Percentiles rank a stretch among this genome's conserved stretches.
Evolutionary conservation across 2,797 vertebrate genomes (phyloP).

Genomic region (Mionectes olivaceus): DNA sequence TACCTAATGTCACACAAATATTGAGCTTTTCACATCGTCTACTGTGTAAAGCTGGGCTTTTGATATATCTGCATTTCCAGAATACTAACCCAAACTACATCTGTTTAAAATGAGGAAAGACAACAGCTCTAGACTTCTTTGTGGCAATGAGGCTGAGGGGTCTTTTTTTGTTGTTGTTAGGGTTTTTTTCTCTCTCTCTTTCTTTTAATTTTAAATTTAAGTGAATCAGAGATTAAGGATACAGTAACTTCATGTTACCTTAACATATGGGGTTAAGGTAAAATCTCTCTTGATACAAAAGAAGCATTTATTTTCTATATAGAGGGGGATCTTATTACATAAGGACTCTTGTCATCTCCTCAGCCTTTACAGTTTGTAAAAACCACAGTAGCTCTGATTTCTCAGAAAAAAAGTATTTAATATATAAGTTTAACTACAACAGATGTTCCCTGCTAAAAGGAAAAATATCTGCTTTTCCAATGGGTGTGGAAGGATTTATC

Average conservation of each 20-base stretch:
- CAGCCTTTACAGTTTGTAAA: neutral
- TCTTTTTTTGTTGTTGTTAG: neutral
- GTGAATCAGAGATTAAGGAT: neutral
- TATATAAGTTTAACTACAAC: slow-evolving; percentile 9
- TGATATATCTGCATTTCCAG: slow-evolving; percentile 4
- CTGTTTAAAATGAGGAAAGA: slow-evolving; percentile 6
- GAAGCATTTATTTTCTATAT: neutral
- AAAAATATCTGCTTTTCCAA: slow-evolving; percentile 39
- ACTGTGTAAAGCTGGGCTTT: slow-evolving; percentile 20
- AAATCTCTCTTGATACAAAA: neutral
- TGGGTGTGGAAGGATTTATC: slow-evolving; percentile 26
- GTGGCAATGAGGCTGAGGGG: neutral
- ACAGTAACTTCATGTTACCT: neutral
- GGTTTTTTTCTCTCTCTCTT: too few relatives aligned
- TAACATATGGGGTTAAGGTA: neutral
- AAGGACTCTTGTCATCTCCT: neutral
- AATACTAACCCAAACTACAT: neutral
- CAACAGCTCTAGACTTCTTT: neutral
- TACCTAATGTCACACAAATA: slow-evolving; percentile 46
- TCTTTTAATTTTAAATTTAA: neutral
- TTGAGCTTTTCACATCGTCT: slow-evolving; percentile 21
- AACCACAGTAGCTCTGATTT: neutral
- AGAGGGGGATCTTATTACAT: neutral
- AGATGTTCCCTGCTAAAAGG: slow-evolving; percentile 33
- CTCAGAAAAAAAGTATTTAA: neutral